These are phyloP conservation scores for Dicranocentrus wangi DNA, from an alignment of 2,888 invertebrate genomes.

Conservation along the genomic window DNA sequence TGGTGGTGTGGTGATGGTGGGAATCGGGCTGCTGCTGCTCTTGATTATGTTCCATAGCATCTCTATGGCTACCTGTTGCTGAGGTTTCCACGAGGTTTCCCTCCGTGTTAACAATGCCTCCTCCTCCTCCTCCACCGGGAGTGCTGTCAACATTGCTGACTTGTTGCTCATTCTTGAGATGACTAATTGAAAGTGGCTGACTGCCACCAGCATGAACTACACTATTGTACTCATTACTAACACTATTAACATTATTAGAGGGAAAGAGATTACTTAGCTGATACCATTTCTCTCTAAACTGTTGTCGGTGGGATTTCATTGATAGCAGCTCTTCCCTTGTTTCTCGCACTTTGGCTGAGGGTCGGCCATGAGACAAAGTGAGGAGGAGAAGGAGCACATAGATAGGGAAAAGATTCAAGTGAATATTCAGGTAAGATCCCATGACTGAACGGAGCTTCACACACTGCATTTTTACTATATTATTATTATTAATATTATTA, in stretches of 20 bases:
- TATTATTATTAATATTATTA: slow-evolving; percentile 8
- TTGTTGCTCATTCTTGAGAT: slow-evolving; percentile 54
- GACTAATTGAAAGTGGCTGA: slow-evolving; percentile 56
- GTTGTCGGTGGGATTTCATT: slow-evolving; percentile 50
- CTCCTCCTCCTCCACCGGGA: too few relatives aligned
- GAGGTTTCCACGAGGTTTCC: slow-evolving; percentile 36
- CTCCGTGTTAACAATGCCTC: background rate
- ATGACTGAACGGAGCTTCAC: slow-evolving; percentile 65
- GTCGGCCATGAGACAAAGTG: slow-evolving; percentile 69
- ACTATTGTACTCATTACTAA: slow-evolving; percentile 59
- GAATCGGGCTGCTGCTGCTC: background rate
- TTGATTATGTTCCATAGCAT: slow-evolving; percentile 47
- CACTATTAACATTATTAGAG: slow-evolving; percentile 54
- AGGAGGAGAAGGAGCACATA: slow-evolving; percentile 69
- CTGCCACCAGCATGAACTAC: slow-evolving; percentile 48
- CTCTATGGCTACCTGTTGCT: slow-evolving; percentile 57
- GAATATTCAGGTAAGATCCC: slow-evolving; percentile 68
- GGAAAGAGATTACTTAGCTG: slow-evolving; percentile 47
- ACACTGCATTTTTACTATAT: slow-evolving; percentile 67
- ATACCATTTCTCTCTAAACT: slow-evolving; percentile 60
- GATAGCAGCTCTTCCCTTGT: slow-evolving; percentile 37
- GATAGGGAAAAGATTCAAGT: slow-evolving; percentile 67
- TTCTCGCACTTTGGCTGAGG: slow-evolving; percentile 67
- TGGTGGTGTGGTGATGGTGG: background rate
- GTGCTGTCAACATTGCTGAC: slow-evolving; percentile 35